Conservation (phyloP, 2,888 invertebrate genomes). For the Parnassius glacialis region DNA sequence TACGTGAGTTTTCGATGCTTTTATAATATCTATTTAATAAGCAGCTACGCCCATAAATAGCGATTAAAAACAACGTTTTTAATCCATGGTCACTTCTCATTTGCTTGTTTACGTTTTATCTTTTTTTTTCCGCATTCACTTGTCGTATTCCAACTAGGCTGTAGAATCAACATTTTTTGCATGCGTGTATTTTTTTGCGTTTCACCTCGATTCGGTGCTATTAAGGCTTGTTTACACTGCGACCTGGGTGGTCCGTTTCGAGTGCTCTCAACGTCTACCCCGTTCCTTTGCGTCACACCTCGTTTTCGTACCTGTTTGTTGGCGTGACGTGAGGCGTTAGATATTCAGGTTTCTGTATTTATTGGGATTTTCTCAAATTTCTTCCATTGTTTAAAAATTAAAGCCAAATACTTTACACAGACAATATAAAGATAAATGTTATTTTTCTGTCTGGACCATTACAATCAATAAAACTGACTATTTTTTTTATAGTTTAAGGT, state of each 20-base stretch:
- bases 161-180: slow-evolving; percentile 21
- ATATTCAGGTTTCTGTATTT: neutral
- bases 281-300: slow-evolving; percentile 33
- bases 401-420: too few relatives aligned
- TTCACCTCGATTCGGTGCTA: slow-evolving; percentile 33
- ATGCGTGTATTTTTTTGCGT: slow-evolving; percentile 25
- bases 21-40: too few relatives aligned
- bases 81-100: neutral
- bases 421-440: too few relatives aligned
- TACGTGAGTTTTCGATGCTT: too few relatives aligned
- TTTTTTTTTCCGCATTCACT: neutral
- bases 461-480: too few relatives aligned
- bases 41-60: too few relatives aligned
- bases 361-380: neutral
- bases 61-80: neutral
- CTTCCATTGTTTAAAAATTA: too few relatives aligned
- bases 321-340: slow-evolving; percentile 41
- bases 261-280: slow-evolving; percentile 34
- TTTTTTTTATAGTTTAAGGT: too few relatives aligned
- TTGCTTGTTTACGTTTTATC: slow-evolving; percentile 3
- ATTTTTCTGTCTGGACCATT: too few relatives aligned
- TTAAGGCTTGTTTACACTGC: slow-evolving; percentile 39
- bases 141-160: slow-evolving; percentile 2
- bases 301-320: slow-evolving; percentile 34
- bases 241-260: slow-evolving; percentile 33